phyloP scores from a whole-genome alignment of 2,113 vertebrate genomes.

The Felis chaus region DNA sequence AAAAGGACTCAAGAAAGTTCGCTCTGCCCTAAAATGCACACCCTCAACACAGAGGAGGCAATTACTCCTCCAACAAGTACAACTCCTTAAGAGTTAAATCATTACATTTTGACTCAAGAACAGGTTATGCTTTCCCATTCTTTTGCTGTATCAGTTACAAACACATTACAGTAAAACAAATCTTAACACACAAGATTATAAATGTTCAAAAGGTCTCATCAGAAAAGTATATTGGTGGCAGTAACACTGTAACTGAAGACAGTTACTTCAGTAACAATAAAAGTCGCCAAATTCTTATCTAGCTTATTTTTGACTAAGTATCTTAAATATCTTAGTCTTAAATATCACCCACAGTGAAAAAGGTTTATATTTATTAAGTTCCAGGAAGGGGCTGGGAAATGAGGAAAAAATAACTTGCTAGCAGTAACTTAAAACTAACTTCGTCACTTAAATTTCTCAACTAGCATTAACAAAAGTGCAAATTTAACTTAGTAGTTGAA shows the following conservation, averaged over 20 bases:
- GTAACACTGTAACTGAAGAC: background rate
- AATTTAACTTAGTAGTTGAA: background rate
- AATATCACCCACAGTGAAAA: constrained; percentile 18
- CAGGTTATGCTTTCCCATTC: background rate
- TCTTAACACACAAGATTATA: background rate
- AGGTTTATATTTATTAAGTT: constrained; percentile 14
- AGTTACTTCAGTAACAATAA: constrained; percentile 9
- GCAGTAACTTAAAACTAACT: background rate
- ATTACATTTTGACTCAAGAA: background rate
- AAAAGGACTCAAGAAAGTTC: constrained; percentile 25
- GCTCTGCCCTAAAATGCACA: constrained; percentile 10
- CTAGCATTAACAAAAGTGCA: background rate
- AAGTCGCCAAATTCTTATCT: constrained; percentile 10
- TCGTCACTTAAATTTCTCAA: background rate
- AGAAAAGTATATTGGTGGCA: background rate
- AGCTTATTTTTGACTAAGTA: constrained; percentile 16
- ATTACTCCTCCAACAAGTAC: background rate
- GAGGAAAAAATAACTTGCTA: background rate
- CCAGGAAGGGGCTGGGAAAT: background rate
- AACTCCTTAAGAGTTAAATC: background rate
- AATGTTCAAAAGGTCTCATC: background rate
- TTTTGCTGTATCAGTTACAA: constrained; percentile 16
- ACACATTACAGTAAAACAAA: constrained; percentile 22
- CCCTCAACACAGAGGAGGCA: background rate
- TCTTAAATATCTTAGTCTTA: background rate